Percentiles rank a stretch among this genome's conserved stretches.
phyloP scores from a whole-genome alignment of 2,888 invertebrate species.

The Spatulosminthurus flaviceps region DNA sequence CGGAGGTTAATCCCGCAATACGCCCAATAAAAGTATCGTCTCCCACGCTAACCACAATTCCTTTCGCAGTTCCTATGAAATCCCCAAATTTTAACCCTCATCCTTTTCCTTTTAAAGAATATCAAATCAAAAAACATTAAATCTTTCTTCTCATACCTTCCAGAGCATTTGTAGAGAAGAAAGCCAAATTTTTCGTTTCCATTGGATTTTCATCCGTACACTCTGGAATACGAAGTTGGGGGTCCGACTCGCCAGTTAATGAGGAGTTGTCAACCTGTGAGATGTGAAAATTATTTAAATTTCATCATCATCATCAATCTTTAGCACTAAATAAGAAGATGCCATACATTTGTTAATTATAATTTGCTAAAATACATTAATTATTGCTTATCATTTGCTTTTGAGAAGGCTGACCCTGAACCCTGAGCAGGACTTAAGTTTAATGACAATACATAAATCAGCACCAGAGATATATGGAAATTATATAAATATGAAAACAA shows the following conservation, averaged over 20 bases:
- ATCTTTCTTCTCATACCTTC: slow-evolving; percentile 79
- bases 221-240: slow-evolving; percentile 87
- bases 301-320: too few relatives aligned
- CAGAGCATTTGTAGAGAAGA: slow-evolving; percentile 94
- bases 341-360: too few relatives aligned
- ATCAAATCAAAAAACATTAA: too few relatives aligned
- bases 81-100: too few relatives aligned
- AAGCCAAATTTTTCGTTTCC: slow-evolving; percentile 92
- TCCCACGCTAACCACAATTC: slow-evolving; percentile 75
- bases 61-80: slow-evolving; percentile 68
- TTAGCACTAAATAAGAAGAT: too few relatives aligned
- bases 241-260: slow-evolving; percentile 93
- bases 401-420: too few relatives aligned
- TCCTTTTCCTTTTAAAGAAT: too few relatives aligned
- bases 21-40: slow-evolving; percentile 77
- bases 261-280: slow-evolving; percentile 82
- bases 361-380: too few relatives aligned
- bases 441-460: neutral
- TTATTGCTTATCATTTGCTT: too few relatives aligned
- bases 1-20: slow-evolving; percentile 76
- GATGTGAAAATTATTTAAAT: neutral
- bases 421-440: too few relatives aligned
- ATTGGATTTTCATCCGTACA: slow-evolving; percentile 93
- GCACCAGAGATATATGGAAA: neutral
- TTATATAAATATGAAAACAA: too few relatives aligned